Conservation (phyloP, 2,797 vertebrate genomes). For the Cossypha polioptera region DNA sequence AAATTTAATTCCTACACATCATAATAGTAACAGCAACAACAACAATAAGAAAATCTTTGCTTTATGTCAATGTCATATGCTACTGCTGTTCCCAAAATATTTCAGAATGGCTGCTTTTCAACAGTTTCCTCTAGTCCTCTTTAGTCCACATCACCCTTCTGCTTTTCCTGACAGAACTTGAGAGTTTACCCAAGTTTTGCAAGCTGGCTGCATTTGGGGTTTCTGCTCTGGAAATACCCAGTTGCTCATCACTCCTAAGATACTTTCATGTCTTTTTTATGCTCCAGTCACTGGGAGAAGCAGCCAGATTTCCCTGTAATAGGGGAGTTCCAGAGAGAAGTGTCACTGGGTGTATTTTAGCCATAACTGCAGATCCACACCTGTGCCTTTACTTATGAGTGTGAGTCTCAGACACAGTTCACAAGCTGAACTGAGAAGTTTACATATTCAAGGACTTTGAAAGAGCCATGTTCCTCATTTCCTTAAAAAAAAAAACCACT, state of each 20-base stretch:
- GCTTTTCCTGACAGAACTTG: background rate
- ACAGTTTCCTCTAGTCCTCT: background rate
- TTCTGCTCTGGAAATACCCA: slow-evolving; percentile 44
- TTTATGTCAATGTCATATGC: background rate
- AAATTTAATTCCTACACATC: background rate
- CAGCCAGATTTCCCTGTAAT: background rate
- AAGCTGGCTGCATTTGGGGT: background rate
- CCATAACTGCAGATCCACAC: background rate
- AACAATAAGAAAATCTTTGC: background rate
- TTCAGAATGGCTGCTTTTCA: background rate
- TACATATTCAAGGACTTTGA: background rate
- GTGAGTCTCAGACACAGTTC: background rate
- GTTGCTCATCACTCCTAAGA: background rate
- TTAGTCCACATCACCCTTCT: background rate
- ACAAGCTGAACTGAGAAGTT: background rate
- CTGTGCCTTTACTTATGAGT: background rate
- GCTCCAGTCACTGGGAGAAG: background rate
- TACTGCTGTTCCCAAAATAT: background rate
- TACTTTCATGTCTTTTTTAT: background rate
- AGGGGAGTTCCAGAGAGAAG: background rate
- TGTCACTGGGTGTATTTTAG: background rate
- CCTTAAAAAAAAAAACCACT: background rate
- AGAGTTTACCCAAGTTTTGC: background rate
- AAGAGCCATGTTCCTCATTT: background rate
- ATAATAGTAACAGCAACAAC: background rate